Evolutionary conservation across 2,888 invertebrate genomes (phyloP).

Genomic region (Rhimphoctona megacephalus): DNA sequence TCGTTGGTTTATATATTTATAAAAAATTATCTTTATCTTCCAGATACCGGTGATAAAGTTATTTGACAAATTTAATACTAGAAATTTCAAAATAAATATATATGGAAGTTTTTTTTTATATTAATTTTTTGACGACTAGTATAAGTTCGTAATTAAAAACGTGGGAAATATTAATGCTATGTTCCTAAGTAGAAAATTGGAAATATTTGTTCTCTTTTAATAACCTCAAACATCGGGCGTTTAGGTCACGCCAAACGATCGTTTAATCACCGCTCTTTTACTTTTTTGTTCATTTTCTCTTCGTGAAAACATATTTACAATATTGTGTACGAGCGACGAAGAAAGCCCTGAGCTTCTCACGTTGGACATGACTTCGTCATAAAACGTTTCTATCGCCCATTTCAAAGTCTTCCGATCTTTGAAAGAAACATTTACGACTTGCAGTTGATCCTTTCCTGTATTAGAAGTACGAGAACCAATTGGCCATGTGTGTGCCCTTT

Average conservation of each 20-base stretch:
- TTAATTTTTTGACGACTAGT: neutral
- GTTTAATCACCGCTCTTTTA: conserved; percentile 47
- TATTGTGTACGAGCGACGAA: conserved; percentile 23
- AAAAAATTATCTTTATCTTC: too few species aligned
- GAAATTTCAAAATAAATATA: neutral
- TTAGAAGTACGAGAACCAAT: neutral
- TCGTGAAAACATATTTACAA: conserved; percentile 3
- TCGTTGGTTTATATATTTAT: too few species aligned
- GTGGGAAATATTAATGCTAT: neutral
- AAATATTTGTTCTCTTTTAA: neutral
- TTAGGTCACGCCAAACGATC: conserved; percentile 56
- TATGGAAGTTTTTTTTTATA: neutral
- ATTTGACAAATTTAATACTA: neutral
- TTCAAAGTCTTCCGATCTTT: conserved; percentile 19
- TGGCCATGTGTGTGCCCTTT: conserved; percentile 6
- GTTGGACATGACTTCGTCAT: conserved; percentile 50
- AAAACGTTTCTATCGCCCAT: conserved; percentile 51
- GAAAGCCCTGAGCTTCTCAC: conserved; percentile 14
- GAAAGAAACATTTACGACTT: conserved; percentile 47
- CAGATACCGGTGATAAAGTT: too few species aligned
- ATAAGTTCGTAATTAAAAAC: neutral
- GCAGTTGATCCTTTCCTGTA: conserved; percentile 24
- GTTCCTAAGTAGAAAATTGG: neutral
- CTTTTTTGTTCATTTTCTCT: neutral
- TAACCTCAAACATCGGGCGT: conserved; percentile 42